These are phyloP conservation scores for Denticeps clupeoides DNA, from an alignment of 2,797 vertebrate genomes.

Conservation along the genomic window DNA sequence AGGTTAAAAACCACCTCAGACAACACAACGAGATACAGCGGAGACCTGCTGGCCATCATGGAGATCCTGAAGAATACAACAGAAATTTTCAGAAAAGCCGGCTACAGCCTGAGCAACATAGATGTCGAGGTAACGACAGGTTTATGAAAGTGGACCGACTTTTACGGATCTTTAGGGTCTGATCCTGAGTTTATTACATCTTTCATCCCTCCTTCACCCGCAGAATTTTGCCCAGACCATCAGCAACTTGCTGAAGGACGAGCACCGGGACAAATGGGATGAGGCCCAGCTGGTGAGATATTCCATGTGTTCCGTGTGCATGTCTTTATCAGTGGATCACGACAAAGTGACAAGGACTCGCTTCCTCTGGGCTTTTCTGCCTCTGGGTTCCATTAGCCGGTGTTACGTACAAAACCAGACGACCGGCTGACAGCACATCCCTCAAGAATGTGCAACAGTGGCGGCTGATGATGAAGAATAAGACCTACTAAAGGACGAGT, in stretches of 20 bases:
- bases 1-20: constrained; percentile 82
- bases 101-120: constrained; percentile 71
- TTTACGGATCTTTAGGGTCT: too few species aligned
- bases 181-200: constrained; percentile 11
- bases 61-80: constrained; percentile 87
- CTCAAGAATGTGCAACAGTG: too few species aligned
- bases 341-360: too few species aligned
- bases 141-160: too few species aligned
- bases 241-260: constrained; percentile 90
- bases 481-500: constrained; percentile 22
- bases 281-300: constrained; percentile 87
- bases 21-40: constrained; percentile 85
- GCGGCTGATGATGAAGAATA: too few species aligned
- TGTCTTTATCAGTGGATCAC: not conserved
- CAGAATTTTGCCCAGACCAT: constrained; percentile 94
- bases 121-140: constrained; percentile 89
- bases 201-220: constrained; percentile 12
- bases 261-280: constrained; percentile 92
- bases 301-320: constrained; percentile 15
- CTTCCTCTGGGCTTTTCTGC: too few species aligned
- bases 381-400: too few species aligned
- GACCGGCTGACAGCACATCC: too few species aligned
- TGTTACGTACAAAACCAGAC: too few species aligned
- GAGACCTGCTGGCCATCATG: constrained; percentile 82
- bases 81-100: constrained; percentile 75